phyloP scores from a whole-genome alignment of 2,113 vertebrate species.

The Cepphus grylle region DNA sequence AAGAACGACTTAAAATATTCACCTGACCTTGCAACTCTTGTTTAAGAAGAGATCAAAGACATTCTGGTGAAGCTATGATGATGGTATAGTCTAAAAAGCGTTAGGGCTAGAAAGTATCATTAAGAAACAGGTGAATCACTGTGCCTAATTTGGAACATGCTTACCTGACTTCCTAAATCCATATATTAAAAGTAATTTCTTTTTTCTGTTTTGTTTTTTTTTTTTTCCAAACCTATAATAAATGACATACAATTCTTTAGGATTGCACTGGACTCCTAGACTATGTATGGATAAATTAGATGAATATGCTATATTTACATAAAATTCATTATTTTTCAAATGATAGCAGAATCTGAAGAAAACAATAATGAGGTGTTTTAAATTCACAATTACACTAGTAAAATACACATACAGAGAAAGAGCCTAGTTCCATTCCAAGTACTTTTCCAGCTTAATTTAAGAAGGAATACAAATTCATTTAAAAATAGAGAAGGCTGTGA shows the following conservation, averaged over 20 bases:
- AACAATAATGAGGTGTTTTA: not conserved
- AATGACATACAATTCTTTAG: not conserved
- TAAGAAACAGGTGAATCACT: not conserved
- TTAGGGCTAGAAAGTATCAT: not conserved
- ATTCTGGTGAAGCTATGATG: not conserved
- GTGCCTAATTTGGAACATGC: not conserved
- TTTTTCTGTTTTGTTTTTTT: not conserved
- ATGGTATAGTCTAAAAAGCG: not conserved
- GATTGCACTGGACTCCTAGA: not conserved
- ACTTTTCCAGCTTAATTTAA: not conserved
- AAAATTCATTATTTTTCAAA: not conserved
- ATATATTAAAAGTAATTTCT: not conserved
- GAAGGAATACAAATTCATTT: not conserved
- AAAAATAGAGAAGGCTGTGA: not conserved
- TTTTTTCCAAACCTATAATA: not conserved
- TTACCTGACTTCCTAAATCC: not conserved
- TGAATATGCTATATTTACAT: not conserved
- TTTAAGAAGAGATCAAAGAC: not conserved
- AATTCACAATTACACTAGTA: not conserved
- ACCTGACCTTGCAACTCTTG: not conserved
- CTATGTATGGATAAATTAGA: not conserved
- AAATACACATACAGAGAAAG: not conserved
- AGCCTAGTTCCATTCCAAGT: not conserved
- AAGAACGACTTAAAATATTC: not conserved
- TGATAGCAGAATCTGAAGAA: not conserved